Percentiles rank a stretch among this genome's conserved stretches.
phyloP scores from a whole-genome alignment of 2,797 vertebrate species.

The Gastrophryne carolinensis region DNA sequence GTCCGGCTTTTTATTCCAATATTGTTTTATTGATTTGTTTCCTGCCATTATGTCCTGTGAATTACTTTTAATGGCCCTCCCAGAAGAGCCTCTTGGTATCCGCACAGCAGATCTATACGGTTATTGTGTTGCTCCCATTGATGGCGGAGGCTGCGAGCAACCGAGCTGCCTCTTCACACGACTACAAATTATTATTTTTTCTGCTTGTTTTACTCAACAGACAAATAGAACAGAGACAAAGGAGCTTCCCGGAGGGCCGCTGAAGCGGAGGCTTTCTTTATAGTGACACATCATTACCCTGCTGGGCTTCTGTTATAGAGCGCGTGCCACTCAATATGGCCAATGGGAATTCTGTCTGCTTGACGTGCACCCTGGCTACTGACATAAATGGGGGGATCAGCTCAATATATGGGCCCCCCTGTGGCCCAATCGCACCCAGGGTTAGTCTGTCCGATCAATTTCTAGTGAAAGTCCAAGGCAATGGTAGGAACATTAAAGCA shows the following conservation, averaged over 20 bases:
- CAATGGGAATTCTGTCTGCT: neutral
- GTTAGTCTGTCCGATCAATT: too few species aligned
- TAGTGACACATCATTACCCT: neutral
- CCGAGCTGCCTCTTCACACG: too few species aligned
- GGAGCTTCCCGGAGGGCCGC: neutral
- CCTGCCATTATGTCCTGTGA: too few species aligned
- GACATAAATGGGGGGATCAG: too few species aligned
- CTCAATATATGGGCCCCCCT: too few species aligned
- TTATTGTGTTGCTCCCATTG: neutral
- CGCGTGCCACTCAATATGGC: neutral
- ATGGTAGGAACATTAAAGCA: too few species aligned
- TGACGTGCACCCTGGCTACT: too few species aligned
- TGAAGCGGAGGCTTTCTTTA: too few species aligned
- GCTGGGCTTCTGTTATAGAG: neutral
- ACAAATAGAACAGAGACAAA: slow-evolving; percentile 1
- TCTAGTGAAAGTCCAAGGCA: too few species aligned
- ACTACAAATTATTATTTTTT: neutral
- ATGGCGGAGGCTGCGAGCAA: neutral
- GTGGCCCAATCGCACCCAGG: too few species aligned
- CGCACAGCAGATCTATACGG: neutral
- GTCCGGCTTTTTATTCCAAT: too few species aligned
- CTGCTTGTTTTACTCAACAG: neutral
- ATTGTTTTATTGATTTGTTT: too few species aligned
- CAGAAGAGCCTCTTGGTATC: neutral
- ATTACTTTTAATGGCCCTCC: neutral